Conservation (phyloP, 1,140 invertebrate genomes). For the Drosophila rhopaloa region DNA sequence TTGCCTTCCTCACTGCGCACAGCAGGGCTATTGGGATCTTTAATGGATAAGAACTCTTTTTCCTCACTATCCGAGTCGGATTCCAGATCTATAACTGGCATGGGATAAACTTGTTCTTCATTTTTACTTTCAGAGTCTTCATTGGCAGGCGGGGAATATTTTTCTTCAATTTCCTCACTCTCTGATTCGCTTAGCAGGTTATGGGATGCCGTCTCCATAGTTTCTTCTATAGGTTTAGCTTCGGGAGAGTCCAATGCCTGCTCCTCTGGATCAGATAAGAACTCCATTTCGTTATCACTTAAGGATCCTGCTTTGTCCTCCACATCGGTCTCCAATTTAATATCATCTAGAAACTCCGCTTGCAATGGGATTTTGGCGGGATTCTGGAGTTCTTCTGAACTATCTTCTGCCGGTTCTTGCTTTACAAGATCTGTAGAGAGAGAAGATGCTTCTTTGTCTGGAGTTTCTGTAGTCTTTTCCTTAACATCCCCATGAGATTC, state of each 20-base stretch:
- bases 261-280: conserved; percentile 5
- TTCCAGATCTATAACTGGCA: conserved; percentile 24
- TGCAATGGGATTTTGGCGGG: not conserved
- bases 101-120: not conserved
- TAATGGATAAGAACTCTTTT: conserved; percentile 15
- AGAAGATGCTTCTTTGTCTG: not conserved
- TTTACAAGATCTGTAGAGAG: not conserved
- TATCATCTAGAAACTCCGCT: not conserved
- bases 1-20: not conserved
- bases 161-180: not conserved
- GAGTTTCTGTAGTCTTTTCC: not conserved
- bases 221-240: not conserved
- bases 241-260: not conserved
- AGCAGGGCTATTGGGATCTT: conserved; percentile 20
- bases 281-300: conserved; percentile 12
- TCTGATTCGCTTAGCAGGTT: not conserved
- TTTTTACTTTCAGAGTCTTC: conserved; percentile 4
- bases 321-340: conserved; percentile 1
- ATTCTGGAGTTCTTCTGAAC: not conserved
- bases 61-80: conserved; percentile 12
- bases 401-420: not conserved
- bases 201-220: not conserved
- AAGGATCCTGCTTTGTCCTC: not conserved
- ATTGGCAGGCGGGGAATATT: not conserved
- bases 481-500: conserved; percentile 1